A percentile compares a stretch with the other conserved stretches of the same genome.
phyloP scores from a whole-genome alignment of 2,113 vertebrate genomes.

The Pachycephala philippinensis region DNA sequence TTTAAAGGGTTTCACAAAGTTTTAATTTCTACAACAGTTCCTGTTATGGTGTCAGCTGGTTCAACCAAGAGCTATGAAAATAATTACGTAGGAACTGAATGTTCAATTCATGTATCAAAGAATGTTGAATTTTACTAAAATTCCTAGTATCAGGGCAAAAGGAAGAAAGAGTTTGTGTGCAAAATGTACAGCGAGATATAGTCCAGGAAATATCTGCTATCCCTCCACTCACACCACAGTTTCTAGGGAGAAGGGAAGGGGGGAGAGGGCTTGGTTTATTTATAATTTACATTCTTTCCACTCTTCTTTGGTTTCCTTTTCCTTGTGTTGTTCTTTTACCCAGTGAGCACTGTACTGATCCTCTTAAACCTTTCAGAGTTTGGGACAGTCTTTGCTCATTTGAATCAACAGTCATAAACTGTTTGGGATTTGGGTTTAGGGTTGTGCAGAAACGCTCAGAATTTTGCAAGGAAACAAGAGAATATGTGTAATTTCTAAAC shows the following conservation, averaged over 20 bases:
- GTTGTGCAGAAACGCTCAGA: background rate
- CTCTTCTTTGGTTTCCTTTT: background rate
- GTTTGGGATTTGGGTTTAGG: background rate
- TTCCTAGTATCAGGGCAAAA: background rate
- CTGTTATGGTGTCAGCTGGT: background rate
- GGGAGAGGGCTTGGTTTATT: background rate
- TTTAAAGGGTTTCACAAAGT: background rate
- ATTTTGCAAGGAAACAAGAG: background rate
- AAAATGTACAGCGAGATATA: background rate
- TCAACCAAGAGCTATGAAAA: background rate
- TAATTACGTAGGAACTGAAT: background rate
- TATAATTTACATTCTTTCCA: background rate
- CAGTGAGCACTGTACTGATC: background rate
- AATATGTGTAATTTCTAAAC: background rate
- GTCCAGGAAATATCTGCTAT: background rate
- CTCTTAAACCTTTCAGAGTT: background rate
- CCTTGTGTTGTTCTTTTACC: background rate
- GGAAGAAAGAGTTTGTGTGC: background rate
- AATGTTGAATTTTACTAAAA: background rate
- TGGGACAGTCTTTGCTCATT: background rate
- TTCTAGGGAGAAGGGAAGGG: background rate
- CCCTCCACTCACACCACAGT: background rate
- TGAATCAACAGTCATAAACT: background rate
- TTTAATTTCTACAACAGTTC: background rate
- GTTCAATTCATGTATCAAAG: background rate